Evolutionary conservation across 2,888 invertebrate genomes (phyloP).

Genomic region (Gastrophysa polygoni): DNA sequence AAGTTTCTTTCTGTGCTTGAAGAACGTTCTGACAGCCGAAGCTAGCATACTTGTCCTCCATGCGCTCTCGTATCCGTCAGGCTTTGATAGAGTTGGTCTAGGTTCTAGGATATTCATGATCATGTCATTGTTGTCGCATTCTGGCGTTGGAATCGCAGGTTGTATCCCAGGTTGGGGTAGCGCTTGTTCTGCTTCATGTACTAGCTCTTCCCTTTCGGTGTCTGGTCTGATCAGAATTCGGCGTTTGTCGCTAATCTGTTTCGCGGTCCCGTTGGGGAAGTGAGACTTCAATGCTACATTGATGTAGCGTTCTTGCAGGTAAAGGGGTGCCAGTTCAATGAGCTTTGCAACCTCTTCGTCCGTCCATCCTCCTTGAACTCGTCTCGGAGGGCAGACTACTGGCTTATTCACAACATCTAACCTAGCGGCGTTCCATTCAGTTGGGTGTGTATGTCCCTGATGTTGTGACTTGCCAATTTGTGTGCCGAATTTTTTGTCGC

Average conservation of each 20-base stretch:
- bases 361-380: not conserved
- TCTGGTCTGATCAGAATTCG: not conserved
- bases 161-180: not conserved
- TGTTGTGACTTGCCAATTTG: not conserved
- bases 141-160: not conserved
- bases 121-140: not conserved
- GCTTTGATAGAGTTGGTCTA: not conserved
- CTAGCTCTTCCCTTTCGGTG: not conserved
- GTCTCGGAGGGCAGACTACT: not conserved
- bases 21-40: not conserved
- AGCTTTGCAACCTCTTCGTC: not conserved
- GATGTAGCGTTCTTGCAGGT: not conserved
- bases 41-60: not conserved
- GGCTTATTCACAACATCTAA: not conserved
- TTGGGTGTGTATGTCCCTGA: not conserved
- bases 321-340: not conserved
- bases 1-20: not conserved
- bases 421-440: not conserved
- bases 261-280: not conserved
- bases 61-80: not conserved
- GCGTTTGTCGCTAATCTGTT: not conserved
- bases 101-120: not conserved
- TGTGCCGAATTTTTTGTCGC: not conserved
- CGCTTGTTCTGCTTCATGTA: not conserved
- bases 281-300: not conserved